phyloP scores from a whole-genome alignment of 2,888 invertebrate species.

The Zaprionus obscuricornis region DNA sequence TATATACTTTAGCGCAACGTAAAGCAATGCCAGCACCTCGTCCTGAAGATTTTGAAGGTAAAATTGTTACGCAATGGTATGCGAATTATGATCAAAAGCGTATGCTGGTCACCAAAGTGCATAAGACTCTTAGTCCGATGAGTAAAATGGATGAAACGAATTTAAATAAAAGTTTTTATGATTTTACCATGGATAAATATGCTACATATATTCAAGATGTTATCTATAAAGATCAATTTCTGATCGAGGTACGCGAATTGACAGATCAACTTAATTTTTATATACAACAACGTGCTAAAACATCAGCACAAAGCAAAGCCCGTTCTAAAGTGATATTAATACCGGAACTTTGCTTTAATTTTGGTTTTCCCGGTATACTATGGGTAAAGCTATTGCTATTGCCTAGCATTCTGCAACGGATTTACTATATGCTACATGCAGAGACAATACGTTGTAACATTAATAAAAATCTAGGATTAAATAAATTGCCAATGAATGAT shows the following conservation, averaged over 20 bases:
- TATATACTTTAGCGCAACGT: constrained; percentile 84
- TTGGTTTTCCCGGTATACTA: constrained; percentile 88
- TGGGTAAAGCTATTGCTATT: constrained; percentile 94
- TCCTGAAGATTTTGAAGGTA: constrained; percentile 87
- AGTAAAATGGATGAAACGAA: constrained; percentile 87
- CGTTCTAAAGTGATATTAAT: constrained; percentile 88
- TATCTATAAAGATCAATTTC: constrained; percentile 86
- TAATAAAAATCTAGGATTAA: constrained; percentile 70
- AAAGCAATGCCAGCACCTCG: constrained; percentile 84
- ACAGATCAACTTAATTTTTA: constrained; percentile 81
- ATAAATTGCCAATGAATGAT: constrained; percentile 34
- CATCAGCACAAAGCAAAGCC: constrained; percentile 74
- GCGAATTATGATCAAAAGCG: constrained; percentile 84
- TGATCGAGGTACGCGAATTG: constrained; percentile 89
- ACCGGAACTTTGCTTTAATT: constrained; percentile 93
- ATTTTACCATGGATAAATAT: constrained; percentile 92
- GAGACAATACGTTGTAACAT: constrained; percentile 82
- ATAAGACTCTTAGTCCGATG: constrained; percentile 86
- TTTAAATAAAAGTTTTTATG: constrained; percentile 86
- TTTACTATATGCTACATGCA: constrained; percentile 80
- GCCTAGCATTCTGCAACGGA: constrained; percentile 92
- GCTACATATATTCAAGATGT: constrained; percentile 85
- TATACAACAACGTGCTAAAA: constrained; percentile 71
- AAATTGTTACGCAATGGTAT: constrained; percentile 95
- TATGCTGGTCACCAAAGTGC: constrained; percentile 89